phyloP scores from a whole-genome alignment of 2,797 vertebrate genomes.

The Xiphophorus birchmanni region DNA sequence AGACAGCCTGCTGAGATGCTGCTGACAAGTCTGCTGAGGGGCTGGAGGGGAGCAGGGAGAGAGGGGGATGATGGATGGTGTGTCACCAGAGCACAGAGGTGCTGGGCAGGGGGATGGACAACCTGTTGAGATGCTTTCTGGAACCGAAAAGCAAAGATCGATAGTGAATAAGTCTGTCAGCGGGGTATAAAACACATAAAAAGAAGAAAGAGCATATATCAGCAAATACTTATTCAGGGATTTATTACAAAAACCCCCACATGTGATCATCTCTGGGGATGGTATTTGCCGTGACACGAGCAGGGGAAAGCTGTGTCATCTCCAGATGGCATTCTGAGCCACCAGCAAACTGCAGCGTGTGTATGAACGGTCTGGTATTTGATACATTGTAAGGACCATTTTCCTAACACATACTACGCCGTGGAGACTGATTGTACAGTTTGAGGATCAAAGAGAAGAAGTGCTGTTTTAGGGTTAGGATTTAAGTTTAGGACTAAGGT shows the following conservation, averaged over 20 bases:
- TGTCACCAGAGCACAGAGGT: constrained; percentile 42
- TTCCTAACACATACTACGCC: too few relatives aligned
- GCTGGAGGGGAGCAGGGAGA: constrained; percentile 24
- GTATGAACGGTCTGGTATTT: neutral
- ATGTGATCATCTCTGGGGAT: neutral
- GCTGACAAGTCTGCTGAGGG: constrained; percentile 54
- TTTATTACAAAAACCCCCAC: neutral
- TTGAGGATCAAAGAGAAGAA: too few relatives aligned
- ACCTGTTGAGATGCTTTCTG: constrained; percentile 61
- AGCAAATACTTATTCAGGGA: neutral
- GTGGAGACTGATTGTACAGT: too few relatives aligned
- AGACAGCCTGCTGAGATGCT: constrained; percentile 36
- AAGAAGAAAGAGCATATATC: constrained; percentile 15
- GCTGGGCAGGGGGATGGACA: constrained; percentile 54
- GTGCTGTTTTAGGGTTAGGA: too few relatives aligned
- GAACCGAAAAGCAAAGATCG: constrained; percentile 47
- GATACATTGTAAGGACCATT: too few relatives aligned
- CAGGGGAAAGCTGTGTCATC: constrained; percentile 64
- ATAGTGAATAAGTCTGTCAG: constrained; percentile 50
- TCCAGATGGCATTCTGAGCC: constrained; percentile 72
- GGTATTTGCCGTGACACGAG: constrained; percentile 17
- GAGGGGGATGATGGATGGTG: constrained; percentile 61
- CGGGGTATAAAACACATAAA: constrained; percentile 25
- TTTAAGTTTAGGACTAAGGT: too few relatives aligned
- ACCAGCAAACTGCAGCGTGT: constrained; percentile 25